Percentiles rank a stretch among this genome's conserved stretches.
Conservation (phyloP, 2,113 vertebrate species). For the Suncus etruscus region DNA sequence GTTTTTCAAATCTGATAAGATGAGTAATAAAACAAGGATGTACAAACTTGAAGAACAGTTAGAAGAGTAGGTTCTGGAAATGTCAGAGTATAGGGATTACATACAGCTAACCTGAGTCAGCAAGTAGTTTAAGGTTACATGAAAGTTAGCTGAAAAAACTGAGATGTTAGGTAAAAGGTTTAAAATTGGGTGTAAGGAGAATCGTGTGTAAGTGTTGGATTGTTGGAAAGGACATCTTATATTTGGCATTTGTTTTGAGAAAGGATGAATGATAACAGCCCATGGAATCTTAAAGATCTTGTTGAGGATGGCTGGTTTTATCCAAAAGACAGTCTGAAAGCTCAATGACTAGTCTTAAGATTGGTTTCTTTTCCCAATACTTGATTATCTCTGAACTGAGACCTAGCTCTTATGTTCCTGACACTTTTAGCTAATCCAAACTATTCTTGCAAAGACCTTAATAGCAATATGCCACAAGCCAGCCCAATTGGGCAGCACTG, state of each 20-base stretch:
- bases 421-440: too few species aligned
- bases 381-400: neutral
- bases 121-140: neutral
- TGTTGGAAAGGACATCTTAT: neutral
- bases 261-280: neutral
- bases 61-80: neutral
- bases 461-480: too few species aligned
- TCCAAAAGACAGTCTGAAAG: neutral
- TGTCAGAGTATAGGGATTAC: neutral
- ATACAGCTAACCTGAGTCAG: neutral
- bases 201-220: neutral
- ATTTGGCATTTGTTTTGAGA: neutral
- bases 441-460: too few species aligned
- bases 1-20: neutral
- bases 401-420: neutral
- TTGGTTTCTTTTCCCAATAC: neutral
- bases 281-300: neutral
- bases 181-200: neutral
- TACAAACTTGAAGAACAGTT: neutral
- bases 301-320: neutral
- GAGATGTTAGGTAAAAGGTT: neutral
- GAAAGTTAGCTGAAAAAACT: neutral
- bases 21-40: neutral
- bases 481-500: too few species aligned
- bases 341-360: neutral